Base-by-base conservation (phyloP, 2,888 invertebrate species). In the Colostygia pectinataria region DNA sequence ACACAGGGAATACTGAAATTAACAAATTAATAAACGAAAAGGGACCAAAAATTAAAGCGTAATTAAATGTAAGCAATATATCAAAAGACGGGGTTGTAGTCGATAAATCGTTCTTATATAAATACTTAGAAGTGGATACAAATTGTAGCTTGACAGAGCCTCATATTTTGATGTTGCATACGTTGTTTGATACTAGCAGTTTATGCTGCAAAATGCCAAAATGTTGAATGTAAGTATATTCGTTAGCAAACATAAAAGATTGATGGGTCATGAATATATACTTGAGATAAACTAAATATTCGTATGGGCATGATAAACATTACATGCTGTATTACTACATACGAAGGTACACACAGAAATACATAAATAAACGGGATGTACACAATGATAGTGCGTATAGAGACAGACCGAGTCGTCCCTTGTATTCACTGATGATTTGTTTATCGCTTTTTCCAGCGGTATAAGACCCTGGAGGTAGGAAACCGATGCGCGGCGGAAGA, bases 1-100 rank as follows among this genome's bases (percentile, higher is more conserved):
- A 90, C 88, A 89, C 77, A 91, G 83, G 81, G 86, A 83, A 81
- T 82, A 91, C 91, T 91, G 91, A 84, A 90, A 89, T 80, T 77
- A 74, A 59, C 72, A 71, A 67, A 75, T 74, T 61, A 59, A 68
- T 56, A 57, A 77, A 81, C 72, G 52, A 78, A 76, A 75, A 61
- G 57, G 67, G 72, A 73, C 68, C 55, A 68, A 65, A 66, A 66
- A 20, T 57, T 63, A 63, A 62, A 58, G 57, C 63, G 63, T 49
- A 61, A 33, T 61, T 54, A 54, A 64, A 57, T 53, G 37, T 61
- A 63, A 57, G 59, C 55, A 41, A 43, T 36, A 46, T 43, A 56
- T 8, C 38, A 32, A 41, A 34, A 34, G 31, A 12, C 33, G 27
- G 14, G 13, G 37, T 7, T 24, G 31, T 27, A 31, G 25, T 27